Evolutionary conservation across 2,797 vertebrate species (phyloP), one percentile per base, ranked within the genome.

Genomic region (Melanotaenia maccullochi): DNA sequence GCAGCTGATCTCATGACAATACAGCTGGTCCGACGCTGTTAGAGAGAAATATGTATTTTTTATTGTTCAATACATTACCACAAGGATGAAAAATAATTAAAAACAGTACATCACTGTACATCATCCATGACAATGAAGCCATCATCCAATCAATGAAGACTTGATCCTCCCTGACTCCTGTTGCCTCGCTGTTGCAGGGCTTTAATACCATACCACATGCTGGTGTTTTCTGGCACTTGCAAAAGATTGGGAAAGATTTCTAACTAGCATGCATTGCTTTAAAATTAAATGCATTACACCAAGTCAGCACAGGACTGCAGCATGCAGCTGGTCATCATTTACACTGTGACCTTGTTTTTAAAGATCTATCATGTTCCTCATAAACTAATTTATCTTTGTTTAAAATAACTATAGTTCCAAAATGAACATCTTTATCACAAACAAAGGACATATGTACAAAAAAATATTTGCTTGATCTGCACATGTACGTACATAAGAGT

Each of bases 371-470:
- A 25, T 24, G 51, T 54, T 54, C 24, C n/a, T 24, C 24, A 24
- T 14, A 33, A 24, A 12, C 28, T 33, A 47, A 35, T 6, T 18
- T 25, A 38, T 24, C n/a, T 11, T 36, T 24, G 35, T 56, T 25
- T 22, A 20, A 36, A 44, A 20, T n/a, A n/a, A 51, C 20, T 32
- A 63, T 51, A 56, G 22, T 69, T 35, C 40, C 12, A 59, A 44
- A 30, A 32, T 3, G 38, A 24, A 35, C 56, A 69, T 77, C 65
- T 49, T 44, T 33, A 56, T 56, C 75, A 76, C 30, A 38, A 38
- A 60, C 22, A 40, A 38, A 40, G 25, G 65, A 51, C 55, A 70
- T 54, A 54, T 58, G 20, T 44, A 18, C 4, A 44, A 44, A 44
- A 40, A 44, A 40, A 14, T 38, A 2, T 13, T 6, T 32, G 30